Conservation (phyloP, 1,140 invertebrate species). For the Mactra quadrangularis region DNA sequence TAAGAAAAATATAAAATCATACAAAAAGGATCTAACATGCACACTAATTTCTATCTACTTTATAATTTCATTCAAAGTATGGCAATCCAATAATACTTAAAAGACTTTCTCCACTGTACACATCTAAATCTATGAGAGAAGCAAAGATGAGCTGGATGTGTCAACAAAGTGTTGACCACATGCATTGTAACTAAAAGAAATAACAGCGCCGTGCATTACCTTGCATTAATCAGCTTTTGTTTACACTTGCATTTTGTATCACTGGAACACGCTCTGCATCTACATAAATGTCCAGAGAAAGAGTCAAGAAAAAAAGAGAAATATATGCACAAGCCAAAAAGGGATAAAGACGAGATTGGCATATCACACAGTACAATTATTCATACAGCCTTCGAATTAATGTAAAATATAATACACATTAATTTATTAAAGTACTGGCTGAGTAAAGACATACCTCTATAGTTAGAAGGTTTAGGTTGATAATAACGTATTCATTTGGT, state of each 20-base stretch:
- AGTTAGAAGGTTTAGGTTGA: no score
- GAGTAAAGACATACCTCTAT: no score
- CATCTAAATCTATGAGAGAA: conserved; percentile 8
- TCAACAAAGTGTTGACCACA: neutral
- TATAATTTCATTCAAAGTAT: neutral
- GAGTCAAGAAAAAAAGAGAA: conserved; percentile 31
- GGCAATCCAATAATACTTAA: neutral
- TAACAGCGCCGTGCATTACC: conserved; percentile 26
- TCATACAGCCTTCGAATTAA: no score
- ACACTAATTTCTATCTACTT: neutral
- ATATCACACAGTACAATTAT: no score
- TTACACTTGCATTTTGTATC: conserved; percentile 50
- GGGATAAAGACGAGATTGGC: no score
- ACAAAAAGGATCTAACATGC: no score
- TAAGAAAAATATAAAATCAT: no score
- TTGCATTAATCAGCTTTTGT: conserved; percentile 41
- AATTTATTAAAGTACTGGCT: no score
- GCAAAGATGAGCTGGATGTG: neutral
- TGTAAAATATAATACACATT: no score
- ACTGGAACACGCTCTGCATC: conserved; percentile 51
- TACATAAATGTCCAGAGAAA: conserved; percentile 23
- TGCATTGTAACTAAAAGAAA: neutral
- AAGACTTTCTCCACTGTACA: neutral
- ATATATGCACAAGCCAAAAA: conserved; percentile 9
- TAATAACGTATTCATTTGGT: no score